Evolutionary conservation across 2,797 vertebrate genomes (phyloP).

Genomic region (Anguilla obscura): DNA sequence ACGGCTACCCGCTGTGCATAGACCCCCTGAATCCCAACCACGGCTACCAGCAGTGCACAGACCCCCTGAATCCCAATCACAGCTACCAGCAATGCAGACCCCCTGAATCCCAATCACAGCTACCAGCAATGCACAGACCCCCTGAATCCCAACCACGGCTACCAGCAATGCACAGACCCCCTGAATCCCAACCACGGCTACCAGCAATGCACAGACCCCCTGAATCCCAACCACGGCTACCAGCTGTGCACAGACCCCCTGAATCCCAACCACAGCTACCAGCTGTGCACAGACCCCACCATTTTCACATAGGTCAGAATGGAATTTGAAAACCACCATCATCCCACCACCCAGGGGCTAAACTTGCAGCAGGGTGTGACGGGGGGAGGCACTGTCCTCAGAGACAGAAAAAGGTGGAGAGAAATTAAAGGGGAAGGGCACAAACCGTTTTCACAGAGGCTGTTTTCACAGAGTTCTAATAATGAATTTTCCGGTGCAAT

Average conservation of each 20-base stretch:
- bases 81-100: too few species aligned
- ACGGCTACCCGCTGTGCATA: background rate
- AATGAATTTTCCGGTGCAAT: slow-evolving; percentile 24
- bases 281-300: background rate
- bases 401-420: slow-evolving; percentile 29
- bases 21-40: background rate
- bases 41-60: background rate
- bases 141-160: background rate
- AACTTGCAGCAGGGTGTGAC: slow-evolving; percentile 21
- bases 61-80: too few species aligned
- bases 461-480: slow-evolving; percentile 17
- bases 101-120: too few species aligned
- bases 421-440: slow-evolving; percentile 28
- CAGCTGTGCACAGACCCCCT: background rate
- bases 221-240: background rate
- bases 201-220: too few species aligned
- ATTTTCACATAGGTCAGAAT: slow-evolving; percentile 7
- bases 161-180: background rate
- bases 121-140: too few species aligned
- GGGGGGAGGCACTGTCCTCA: background rate
- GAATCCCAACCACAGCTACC: background rate
- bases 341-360: slow-evolving; percentile 14
- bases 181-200: background rate
- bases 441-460: slow-evolving; percentile 26
- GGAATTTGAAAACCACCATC: slow-evolving; percentile 5